These are phyloP conservation scores for Enteromius thamalakanensis DNA, from an alignment of 2,797 vertebrate species.

Conservation along the genomic window DNA sequence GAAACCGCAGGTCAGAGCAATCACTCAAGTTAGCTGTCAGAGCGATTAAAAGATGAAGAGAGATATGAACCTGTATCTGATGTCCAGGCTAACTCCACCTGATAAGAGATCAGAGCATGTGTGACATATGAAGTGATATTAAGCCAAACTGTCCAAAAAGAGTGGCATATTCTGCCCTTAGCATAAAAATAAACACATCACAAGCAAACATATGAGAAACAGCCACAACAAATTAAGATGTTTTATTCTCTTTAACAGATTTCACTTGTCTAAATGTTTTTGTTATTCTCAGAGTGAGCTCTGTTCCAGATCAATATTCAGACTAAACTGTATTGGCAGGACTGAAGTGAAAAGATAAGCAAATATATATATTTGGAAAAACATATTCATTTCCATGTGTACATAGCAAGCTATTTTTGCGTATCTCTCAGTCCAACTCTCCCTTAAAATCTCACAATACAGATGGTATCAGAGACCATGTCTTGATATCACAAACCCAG, in stretches of 20 bases:
- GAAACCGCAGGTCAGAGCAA: constrained; percentile 45
- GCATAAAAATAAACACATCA: neutral
- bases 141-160: neutral
- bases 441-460: constrained; percentile 14
- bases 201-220: neutral
- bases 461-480: neutral
- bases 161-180: neutral
- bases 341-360: neutral
- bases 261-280: neutral
- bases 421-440: neutral
- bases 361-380: neutral
- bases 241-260: neutral
- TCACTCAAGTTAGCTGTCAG: constrained; percentile 62
- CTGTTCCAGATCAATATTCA: neutral
- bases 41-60: constrained; percentile 54
- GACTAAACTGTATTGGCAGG: neutral
- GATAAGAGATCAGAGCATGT: constrained; percentile 27
- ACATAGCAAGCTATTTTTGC: neutral
- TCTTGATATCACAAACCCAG: constrained; percentile 7
- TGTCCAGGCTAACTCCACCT: constrained; percentile 39
- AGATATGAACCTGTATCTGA: constrained; percentile 55
- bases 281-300: neutral
- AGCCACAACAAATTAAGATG: neutral
- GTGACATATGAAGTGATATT: neutral
- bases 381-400: constrained; percentile 14